Evolutionary conservation across 2,113 vertebrate genomes (phyloP), one percentile per base, ranked within the genome.

Genomic region (Actenoides lindsayi): DNA sequence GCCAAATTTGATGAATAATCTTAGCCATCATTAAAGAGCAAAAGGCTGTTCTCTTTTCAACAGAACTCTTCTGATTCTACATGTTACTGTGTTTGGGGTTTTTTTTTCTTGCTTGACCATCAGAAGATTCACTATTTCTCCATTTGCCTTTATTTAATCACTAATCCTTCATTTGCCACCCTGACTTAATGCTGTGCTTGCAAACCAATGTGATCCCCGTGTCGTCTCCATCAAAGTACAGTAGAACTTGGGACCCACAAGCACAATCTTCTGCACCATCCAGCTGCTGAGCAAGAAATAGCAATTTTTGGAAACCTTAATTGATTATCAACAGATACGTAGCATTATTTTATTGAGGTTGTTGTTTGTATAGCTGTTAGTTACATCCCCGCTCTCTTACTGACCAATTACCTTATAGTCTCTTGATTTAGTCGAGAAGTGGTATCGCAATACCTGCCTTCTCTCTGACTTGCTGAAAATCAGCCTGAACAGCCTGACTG

Each of bases 1-100:
- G 83, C 96, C 93, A 95, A n/a, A 87, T 69, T 44, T 2, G 16
- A 94, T 97, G 94, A 97, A 96, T 96, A 97, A 95, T 96, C 84
- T 79, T 89, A 94, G 74, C 93, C 87, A 69, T 51, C 14, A 4
- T 46, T 91, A n/a, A 95, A 87, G 81, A 82, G 87, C 77, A 89
- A 87, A 96, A 50, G 53, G 48, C 86, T 87, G 27, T n/a, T 83
- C 76, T 85, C 28, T 89, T 90, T 51, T 81, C 69, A 84, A 12
- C 20, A n/a, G 39, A 81, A 60, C 24, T 51, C 19, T 83, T 87
- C 71, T 87, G 46, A 68, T 83, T 77, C 83, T 54, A 2, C 13
- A 6, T 44, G 30, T 8, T 51, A 41, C 12, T 50, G 23, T 10
- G 23, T 51, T 51, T 50, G 10, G 10, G 37, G 35, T 12, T 6